Base-by-base conservation (phyloP, 2,113 vertebrate genomes). In the Hypocryptadius cinnamomeus region DNA sequence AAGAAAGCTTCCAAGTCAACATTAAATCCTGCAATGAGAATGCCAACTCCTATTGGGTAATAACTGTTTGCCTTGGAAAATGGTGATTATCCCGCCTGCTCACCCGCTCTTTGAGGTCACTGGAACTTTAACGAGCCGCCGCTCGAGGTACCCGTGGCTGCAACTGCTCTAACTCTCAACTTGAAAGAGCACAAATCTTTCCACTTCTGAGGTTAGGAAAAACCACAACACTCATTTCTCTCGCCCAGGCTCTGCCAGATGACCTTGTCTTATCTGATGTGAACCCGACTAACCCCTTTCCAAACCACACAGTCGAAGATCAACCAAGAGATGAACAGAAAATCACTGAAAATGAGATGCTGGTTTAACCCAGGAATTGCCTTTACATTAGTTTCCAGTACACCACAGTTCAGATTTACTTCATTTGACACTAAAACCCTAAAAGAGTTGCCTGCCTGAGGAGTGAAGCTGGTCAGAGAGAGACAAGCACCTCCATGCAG, bases 161-260 rank as follows among this genome's bases (percentile, higher is more conserved):
- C 40, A 80, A 54, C 61, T 18, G 60, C 45, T 8, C 40, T 3
- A 16, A 13, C 51, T 84, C 87, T 77, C 78, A 5, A 12, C 82
- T 39, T 10, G 27, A 74, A 54, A 50, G n/a, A 79, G 63, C 12
- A 0, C 74, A 79, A 79, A 92, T 77, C 73, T 70, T 94, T 89
- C 92, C 86, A 66, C 44, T 95, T 74, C 80, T 87, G 92, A 92
- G 84, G 84, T 89, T 74, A 69, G 81, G 53, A 65, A 25, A 94
- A 95, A 91, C 92, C 94, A 87, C 93, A 94, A 59, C 17, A 7
- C 1, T 22, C 85, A 35, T 88, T 90, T 93, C 57, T 31, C 47
- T 48, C 1, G 1, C 42, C 45, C 15, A 24, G 15, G 20, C 25
- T 4, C 40, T 56, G 88, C 91, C 94, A 95, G 81, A 35, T 8